A percentile compares a stretch with the other conserved stretches of the same genome.
Conservation (phyloP, 2,888 invertebrate genomes). For the Leucophenga montana region DNA sequence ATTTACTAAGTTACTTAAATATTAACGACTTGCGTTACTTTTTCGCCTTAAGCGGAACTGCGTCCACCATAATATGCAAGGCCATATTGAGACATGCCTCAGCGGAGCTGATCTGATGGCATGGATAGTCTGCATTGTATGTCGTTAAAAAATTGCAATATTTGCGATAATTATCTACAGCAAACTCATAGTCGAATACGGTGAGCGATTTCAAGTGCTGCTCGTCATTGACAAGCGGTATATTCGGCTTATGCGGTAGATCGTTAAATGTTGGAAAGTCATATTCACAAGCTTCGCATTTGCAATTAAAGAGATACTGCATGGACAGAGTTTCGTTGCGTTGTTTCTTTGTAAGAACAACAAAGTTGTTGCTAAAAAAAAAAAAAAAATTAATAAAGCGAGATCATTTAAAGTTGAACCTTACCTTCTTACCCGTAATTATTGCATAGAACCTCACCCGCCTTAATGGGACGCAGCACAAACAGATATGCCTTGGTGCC, state of each 20-base stretch:
- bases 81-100: constrained; percentile 73
- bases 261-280: constrained; percentile 79
- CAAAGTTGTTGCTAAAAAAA: constrained; percentile 80
- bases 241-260: constrained; percentile 67
- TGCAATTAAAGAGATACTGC: constrained; percentile 87
- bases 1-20: not conserved
- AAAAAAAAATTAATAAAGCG: constrained; percentile 40
- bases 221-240: constrained; percentile 66
- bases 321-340: constrained; percentile 78
- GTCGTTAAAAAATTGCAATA: constrained; percentile 69
- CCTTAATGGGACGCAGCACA: constrained; percentile 80
- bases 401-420: not conserved
- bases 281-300: constrained; percentile 82
- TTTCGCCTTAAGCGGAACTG: constrained; percentile 71
- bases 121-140: constrained; percentile 68
- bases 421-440: constrained; percentile 79
- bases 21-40: constrained; percentile 49
- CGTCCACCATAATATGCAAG: constrained; percentile 70
- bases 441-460: constrained; percentile 83
- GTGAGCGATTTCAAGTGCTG: constrained; percentile 63
- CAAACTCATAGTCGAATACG: constrained; percentile 68
- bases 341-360: constrained; percentile 75
- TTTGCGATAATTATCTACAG: constrained; percentile 65
- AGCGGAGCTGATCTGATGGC: constrained; percentile 68
- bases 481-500: constrained; percentile 76